These are phyloP conservation scores for Bufo bufo DNA, from an alignment of 2,113 vertebrate genomes.

Conservation along the genomic window DNA sequence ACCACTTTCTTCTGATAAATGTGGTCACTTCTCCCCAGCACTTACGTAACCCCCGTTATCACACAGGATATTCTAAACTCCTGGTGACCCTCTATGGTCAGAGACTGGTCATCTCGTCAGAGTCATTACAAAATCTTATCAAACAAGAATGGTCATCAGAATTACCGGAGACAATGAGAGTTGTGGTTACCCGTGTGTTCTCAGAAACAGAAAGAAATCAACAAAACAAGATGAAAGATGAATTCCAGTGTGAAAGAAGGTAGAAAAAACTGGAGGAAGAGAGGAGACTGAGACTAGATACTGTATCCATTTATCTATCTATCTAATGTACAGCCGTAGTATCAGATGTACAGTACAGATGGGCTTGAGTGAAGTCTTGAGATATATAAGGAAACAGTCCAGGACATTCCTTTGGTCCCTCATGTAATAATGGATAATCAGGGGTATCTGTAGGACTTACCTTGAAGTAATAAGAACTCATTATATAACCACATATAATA, in stretches of 20 bases:
- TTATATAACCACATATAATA: background rate
- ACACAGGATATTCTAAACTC: slow-evolving; percentile 30
- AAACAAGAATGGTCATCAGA: background rate
- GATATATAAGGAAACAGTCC: background rate
- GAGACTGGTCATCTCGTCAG: background rate
- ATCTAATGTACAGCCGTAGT: too few relatives aligned
- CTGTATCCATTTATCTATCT: too few relatives aligned
- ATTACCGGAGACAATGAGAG: background rate
- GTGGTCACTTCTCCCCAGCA: background rate
- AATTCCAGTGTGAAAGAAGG: background rate
- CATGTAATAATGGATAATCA: background rate
- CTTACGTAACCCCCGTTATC: slow-evolving; percentile 17
- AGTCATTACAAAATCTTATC: background rate
- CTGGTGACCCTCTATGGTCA: background rate
- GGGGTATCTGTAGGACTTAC: background rate
- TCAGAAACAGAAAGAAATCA: background rate
- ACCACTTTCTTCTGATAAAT: slow-evolving; percentile 26
- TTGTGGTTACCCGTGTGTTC: background rate
- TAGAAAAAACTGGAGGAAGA: background rate
- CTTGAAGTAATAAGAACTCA: background rate
- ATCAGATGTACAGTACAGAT: too few relatives aligned
- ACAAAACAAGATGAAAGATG: background rate
- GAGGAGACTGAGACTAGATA: too few relatives aligned
- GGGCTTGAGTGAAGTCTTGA: too few relatives aligned
- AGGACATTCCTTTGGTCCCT: background rate